Evolutionary conservation across 2,888 invertebrate genomes (phyloP).

Genomic region (Cabera pusaria): DNA sequence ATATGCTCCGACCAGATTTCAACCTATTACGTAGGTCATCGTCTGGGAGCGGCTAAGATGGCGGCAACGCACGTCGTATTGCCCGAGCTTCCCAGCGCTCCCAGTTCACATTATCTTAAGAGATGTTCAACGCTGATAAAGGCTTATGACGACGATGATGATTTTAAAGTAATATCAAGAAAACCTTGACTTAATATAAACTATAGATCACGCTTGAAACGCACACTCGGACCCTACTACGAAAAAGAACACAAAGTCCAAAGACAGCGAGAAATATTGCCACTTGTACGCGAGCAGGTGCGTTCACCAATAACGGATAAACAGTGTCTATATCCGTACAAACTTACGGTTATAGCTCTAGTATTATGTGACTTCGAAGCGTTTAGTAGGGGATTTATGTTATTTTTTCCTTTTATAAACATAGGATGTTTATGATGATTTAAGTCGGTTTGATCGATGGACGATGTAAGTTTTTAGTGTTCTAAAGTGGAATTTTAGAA

Average conservation of each 20-base stretch:
- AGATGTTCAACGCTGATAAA: no score
- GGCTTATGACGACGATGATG: no score
- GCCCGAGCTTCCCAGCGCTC: no score
- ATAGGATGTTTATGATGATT: constrained; percentile 24
- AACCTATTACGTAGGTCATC: no score
- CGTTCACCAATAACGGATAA: constrained; percentile 52
- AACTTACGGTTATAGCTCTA: constrained; percentile 26
- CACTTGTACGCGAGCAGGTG: constrained; percentile 61
- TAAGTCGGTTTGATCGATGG: constrained; percentile 16
- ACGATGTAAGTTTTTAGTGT: no score
- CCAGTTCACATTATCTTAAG: no score
- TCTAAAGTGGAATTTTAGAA: no score
- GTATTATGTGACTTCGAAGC: constrained; percentile 24
- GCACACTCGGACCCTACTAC: constrained; percentile 9
- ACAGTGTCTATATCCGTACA: constrained; percentile 32
- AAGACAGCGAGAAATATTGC: constrained; percentile 59
- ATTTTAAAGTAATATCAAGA: no score
- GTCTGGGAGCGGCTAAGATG: no score
- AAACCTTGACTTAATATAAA: no score
- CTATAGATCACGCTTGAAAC: constrained; percentile 16
- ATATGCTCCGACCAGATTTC: no score
- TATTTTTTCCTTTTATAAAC: constrained; percentile 28
- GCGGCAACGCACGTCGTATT: no score
- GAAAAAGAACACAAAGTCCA: constrained; percentile 29
- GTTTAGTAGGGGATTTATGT: constrained; percentile 32